Percentiles rank a stretch among this genome's conserved stretches.
Conservation (phyloP, 1,140 invertebrate genomes). For the Cotesia chilonis region DNA sequence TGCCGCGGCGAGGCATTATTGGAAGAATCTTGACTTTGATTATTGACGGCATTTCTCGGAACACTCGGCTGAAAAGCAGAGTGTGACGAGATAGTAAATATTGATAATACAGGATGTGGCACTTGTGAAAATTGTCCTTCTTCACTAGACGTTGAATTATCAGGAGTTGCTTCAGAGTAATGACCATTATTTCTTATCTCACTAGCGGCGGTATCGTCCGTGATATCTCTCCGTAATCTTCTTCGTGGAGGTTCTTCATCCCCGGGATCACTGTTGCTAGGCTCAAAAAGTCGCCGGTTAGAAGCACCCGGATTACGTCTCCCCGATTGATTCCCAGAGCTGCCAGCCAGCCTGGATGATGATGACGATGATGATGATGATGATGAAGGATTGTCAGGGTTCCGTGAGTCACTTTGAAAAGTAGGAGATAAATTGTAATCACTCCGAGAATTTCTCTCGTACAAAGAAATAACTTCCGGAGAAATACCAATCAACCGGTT, state of each 20-base stretch:
- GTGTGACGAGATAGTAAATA: constrained; percentile 57
- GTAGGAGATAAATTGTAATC: background rate
- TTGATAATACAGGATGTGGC: constrained; percentile 36
- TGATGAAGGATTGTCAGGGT: background rate
- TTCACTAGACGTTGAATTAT: constrained; percentile 47
- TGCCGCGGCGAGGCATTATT: background rate
- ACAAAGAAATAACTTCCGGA: constrained; percentile 45
- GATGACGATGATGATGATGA: background rate
- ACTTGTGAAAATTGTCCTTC: constrained; percentile 36
- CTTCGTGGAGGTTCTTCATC: background rate
- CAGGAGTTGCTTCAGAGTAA: background rate
- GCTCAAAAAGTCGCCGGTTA: constrained; percentile 1
- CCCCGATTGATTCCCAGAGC: constrained; percentile 34
- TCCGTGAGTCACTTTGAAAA: too few species aligned
- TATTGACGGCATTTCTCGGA: constrained; percentile 32
- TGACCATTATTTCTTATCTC: background rate
- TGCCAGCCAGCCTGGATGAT: constrained; percentile 37
- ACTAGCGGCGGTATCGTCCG: too few species aligned
- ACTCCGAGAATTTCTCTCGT: constrained; percentile 74
- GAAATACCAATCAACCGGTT: constrained; percentile 43
- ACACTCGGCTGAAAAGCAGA: constrained; percentile 59
- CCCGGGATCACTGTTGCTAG: background rate
- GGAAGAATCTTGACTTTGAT: constrained; percentile 14
- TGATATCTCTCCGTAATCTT: background rate
- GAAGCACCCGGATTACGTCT: constrained; percentile 11